Base-by-base conservation (phyloP, 2,888 invertebrate genomes). In the Cataglyphis altisquamis region DNA sequence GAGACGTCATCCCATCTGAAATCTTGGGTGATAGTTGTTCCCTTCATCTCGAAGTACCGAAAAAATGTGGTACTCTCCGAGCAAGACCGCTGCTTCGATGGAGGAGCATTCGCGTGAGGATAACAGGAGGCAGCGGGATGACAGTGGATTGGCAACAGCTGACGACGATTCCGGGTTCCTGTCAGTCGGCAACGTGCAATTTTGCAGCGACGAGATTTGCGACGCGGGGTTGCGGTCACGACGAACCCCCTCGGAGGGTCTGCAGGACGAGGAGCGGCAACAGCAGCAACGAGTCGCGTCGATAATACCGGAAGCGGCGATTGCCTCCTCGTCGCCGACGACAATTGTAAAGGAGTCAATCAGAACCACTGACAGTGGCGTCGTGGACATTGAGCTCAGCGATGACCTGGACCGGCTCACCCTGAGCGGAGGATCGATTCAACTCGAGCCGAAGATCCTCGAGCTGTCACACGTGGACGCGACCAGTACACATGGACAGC, bases 311-410 rank as follows among this genome's bases (percentile, higher is more conserved):
- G 15, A 41, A 41, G 25, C 41, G 41, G 52, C 45, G 21, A 29
- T 6, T 15, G 12, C 39, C 12, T 15, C 39, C 0, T 15, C 60
- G 55, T 1, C 48, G 41, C 21, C 62, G 32, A 12, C 18, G 10
- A 32, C 29, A 12, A 55, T 57, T 25, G 64, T 86, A 64, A 83
- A 67, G 1, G 74, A 89, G 88, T 87, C 90, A 67, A 96, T 96
- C 96, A 95, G 96, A 93, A 9, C n/a, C 0, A 94, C 36, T 21
- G 97, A 97, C 93, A 97, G 97, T 95, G 97, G 97, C 91, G 18
- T 97, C 36, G 95, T 97, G 41, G 96, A 96, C 91, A 94, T 95
- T 93, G 96, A 95, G 82, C 95, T 97, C 89, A 95, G 96, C 78
- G 96, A 97, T 92, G 96, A 96, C 92, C 96, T 97, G 89, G 96